Evolutionary conservation across 2,888 invertebrate species (phyloP), one percentile per base, ranked within the genome.

Genomic region (Tortrix viridana): DNA sequence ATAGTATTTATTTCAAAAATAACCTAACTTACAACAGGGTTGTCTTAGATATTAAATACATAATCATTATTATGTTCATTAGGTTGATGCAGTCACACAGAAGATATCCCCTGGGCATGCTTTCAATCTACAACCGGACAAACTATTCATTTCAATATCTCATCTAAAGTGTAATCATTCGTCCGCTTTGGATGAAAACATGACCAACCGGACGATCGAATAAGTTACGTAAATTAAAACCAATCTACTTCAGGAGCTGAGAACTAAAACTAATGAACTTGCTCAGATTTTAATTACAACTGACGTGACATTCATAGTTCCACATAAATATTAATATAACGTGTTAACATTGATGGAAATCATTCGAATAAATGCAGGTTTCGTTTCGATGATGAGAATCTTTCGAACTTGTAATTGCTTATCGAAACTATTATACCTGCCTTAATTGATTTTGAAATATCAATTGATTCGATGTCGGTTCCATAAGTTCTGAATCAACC

Each of bases 301-400:
- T 59, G 60, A 52, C 49, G 46, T 50, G 43, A 60, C 44, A 61
- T 63, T 54, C 61, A 59, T 55, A 60, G 59, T 57, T 61, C 53
- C 60, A 65, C 56, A 68, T 67, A 62, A 62, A 71, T 65, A 63
- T 68, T 58, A 65, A 67, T 64, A 43, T 41, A 23, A 49, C 58
- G 67, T 65, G 20, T 49, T 64, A 52, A 67, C 58, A 56, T 61
- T 66, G 65, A 68, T 69, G 46, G 55, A 53, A 49, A 59, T 56
- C 48, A 37, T n/a, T 14, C 14, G 14, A 38, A 43, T 62, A 23
- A 62, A 57, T 48, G 57, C 52, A 52, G 38, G 53, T 63, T 63
- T 47, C 43, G 47, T 53, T 32, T 57, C 32, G 58, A 58, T 63
- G 52, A 47, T 58, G 52, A 48, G 38, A 52, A 63, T 57, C 53